Percentiles rank a stretch among this genome's conserved stretches.
Evolutionary conservation across 2,888 invertebrate genomes (phyloP).

Genomic region (Colostygia pectinataria): DNA sequence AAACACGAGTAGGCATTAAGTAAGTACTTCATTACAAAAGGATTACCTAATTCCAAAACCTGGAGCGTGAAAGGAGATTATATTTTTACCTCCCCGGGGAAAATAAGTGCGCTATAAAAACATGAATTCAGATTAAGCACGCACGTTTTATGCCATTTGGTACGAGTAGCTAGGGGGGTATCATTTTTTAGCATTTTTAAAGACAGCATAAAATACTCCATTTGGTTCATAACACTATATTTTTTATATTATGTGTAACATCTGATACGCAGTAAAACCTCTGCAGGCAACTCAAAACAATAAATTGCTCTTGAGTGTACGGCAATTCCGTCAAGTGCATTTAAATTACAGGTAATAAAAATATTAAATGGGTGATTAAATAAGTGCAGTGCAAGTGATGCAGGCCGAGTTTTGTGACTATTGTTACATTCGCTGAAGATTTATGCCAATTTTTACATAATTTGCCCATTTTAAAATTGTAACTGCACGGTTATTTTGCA

Average conservation of each 20-base stretch:
- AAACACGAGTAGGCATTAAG: slow-evolving; percentile 52
- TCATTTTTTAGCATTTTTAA: slow-evolving; percentile 27
- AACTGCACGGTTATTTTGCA: too few relatives aligned
- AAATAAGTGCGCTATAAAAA: slow-evolving; percentile 52
- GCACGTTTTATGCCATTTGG: slow-evolving; percentile 35
- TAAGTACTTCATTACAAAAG: slow-evolving; percentile 71
- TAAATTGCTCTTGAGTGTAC: slow-evolving; percentile 58
- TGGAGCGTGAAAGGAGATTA: slow-evolving; percentile 60
- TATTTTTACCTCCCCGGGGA: slow-evolving; percentile 55
- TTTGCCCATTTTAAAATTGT: too few relatives aligned
- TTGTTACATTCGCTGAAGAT: slow-evolving; percentile 50
- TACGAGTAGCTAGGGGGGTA: slow-evolving; percentile 25
- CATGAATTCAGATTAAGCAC: slow-evolving; percentile 48
- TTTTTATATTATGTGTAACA: too few relatives aligned
- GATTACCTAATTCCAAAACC: slow-evolving; percentile 64
- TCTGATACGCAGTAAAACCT: slow-evolving; percentile 42
- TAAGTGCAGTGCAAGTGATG: slow-evolving; percentile 45
- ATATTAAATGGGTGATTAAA: slow-evolving; percentile 60
- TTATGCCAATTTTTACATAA: slow-evolving; percentile 39
- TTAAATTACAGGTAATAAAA: slow-evolving; percentile 73
- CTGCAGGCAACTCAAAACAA: slow-evolving; percentile 48
- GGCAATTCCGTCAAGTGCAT: slow-evolving; percentile 65
- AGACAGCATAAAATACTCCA: neutral
- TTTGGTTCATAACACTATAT: too few relatives aligned
- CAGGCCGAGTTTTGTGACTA: slow-evolving; percentile 59